Evolutionary conservation across 2,797 vertebrate species (phyloP).

Genomic region (Scarus forsteni): DNA sequence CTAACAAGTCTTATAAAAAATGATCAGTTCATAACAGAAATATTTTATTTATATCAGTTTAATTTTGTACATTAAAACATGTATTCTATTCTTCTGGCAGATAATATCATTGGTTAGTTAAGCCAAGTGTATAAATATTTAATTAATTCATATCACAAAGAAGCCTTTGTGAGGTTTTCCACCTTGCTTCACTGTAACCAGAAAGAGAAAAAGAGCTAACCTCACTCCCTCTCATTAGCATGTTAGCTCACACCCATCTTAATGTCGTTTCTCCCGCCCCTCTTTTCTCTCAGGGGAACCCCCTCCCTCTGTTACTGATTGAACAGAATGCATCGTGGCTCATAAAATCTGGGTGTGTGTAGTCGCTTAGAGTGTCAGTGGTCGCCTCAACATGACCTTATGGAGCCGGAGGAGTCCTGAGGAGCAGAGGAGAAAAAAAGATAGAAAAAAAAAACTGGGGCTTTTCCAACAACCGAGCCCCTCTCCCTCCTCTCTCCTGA

Average conservation of each 20-base stretch:
- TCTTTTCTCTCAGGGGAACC: slow-evolving; percentile 20
- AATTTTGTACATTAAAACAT: neutral
- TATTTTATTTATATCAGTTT: neutral
- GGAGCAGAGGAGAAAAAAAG: neutral
- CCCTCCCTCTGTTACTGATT: slow-evolving; percentile 26
- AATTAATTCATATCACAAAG: neutral
- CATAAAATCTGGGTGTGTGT: slow-evolving; percentile 45
- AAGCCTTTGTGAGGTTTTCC: neutral
- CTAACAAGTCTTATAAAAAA: too few species aligned
- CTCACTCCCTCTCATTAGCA: slow-evolving; percentile 62
- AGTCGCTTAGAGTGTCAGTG: slow-evolving; percentile 3
- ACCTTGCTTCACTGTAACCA: slow-evolving; percentile 14
- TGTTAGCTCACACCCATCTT: slow-evolving; percentile 50
- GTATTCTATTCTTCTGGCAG: neutral
- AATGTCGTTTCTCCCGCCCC: slow-evolving; percentile 40
- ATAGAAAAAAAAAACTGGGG: slow-evolving; percentile 7
- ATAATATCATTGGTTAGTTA: slow-evolving; percentile 2
- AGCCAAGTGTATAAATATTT: neutral
- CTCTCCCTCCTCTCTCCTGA: slow-evolving; percentile 34
- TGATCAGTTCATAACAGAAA: too few species aligned
- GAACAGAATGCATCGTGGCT: slow-evolving; percentile 25
- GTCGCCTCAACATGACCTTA: slow-evolving; percentile 17
- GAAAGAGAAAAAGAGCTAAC: slow-evolving; percentile 33
- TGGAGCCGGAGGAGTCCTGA: slow-evolving; percentile 8
- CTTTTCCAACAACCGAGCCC: slow-evolving; percentile 23